These are phyloP conservation scores for Buphagus erythrorhynchus DNA, from an alignment of 2,797 vertebrate species.

Conservation along the genomic window DNA sequence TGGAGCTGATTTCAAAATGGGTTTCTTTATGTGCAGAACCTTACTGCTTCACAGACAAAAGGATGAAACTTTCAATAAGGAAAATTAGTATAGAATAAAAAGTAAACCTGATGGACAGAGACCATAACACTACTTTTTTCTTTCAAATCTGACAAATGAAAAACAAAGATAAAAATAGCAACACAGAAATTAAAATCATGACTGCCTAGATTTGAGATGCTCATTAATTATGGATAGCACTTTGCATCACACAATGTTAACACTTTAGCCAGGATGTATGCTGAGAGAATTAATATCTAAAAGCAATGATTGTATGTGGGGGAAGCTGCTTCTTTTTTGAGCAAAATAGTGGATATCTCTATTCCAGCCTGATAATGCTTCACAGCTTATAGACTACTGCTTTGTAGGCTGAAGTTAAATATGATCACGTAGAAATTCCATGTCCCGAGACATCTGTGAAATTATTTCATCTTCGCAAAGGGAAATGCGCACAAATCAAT, in stretches of 20 bases:
- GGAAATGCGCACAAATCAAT: neutral
- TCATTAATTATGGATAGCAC: conserved; percentile 39
- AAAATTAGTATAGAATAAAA: neutral
- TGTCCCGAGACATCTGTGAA: neutral
- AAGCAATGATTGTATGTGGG: neutral
- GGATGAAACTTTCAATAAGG: neutral
- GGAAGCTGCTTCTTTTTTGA: neutral
- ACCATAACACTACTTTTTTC: neutral
- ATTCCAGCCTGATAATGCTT: neutral
- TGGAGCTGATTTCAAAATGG: neutral
- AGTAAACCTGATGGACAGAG: neutral
- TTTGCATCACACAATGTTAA: neutral
- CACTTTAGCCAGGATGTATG: neutral
- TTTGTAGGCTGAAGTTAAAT: neutral
- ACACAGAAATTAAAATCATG: neutral
- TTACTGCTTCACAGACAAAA: neutral
- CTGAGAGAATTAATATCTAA: neutral
- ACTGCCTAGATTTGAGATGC: neutral
- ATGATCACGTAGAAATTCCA: neutral
- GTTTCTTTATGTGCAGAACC: neutral
- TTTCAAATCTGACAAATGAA: neutral
- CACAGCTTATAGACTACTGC: neutral
- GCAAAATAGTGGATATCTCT: neutral
- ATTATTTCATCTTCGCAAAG: neutral
- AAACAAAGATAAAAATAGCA: neutral